phyloP scores from a whole-genome alignment of 2,888 invertebrate genomes.

The Athalia circularis region DNA sequence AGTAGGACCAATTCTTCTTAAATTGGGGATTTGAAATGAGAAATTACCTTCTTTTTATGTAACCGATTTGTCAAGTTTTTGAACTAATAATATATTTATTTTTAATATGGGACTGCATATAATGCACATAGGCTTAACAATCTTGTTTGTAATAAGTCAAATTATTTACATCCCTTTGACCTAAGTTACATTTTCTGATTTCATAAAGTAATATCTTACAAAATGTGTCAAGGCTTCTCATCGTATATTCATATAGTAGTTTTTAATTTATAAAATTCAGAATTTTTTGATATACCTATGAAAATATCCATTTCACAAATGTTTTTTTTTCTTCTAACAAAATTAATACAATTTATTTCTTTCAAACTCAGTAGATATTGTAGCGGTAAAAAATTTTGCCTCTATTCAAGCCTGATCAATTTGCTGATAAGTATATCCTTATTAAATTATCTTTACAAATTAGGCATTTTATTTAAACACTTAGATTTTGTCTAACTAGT shows the following conservation, averaged over 20 bases:
- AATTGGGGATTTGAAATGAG: neutral
- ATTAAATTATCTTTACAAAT: conserved; percentile 13
- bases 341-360: neutral
- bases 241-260: too few relatives aligned
- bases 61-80: conserved; percentile 1
- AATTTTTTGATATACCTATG: too few relatives aligned
- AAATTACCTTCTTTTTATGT: conserved; percentile 11
- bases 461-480: neutral
- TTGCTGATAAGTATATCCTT: neutral
- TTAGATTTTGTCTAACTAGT: neutral
- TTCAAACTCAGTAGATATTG: neutral
- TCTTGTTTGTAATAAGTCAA: too few relatives aligned
- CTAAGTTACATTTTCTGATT: too few relatives aligned
- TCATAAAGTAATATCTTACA: too few relatives aligned
- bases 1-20: neutral
- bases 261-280: too few relatives aligned
- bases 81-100: too few relatives aligned
- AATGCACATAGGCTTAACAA: too few relatives aligned
- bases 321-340: conserved; percentile 6
- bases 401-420: neutral
- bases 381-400: neutral
- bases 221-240: too few relatives aligned
- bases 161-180: too few relatives aligned
- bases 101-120: too few relatives aligned
- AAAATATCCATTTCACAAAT: neutral